Evolutionary conservation across 2,113 vertebrate genomes (phyloP).

Genomic region (Psammodynastes pulverulentus): DNA sequence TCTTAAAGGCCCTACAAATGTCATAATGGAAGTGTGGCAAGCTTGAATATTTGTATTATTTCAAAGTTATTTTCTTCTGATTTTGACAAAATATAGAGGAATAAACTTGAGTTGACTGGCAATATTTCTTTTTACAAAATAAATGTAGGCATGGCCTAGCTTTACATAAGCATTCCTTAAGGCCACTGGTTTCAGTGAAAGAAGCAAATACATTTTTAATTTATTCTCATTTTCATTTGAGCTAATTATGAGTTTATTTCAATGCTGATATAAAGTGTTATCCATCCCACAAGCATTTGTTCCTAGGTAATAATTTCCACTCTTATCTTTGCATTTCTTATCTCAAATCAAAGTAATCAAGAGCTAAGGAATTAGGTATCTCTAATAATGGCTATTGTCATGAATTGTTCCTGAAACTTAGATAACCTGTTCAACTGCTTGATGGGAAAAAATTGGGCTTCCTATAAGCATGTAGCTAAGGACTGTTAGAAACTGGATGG

Average conservation of each 20-base stretch:
- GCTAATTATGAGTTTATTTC: not conserved
- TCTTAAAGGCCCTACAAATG: not conserved
- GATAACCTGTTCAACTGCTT: not conserved
- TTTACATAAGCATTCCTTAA: not conserved
- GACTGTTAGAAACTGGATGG: not conserved
- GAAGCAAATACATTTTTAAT: not conserved
- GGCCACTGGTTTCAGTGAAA: not conserved
- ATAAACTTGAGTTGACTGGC: not conserved
- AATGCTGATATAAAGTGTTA: not conserved
- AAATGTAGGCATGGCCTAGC: not conserved
- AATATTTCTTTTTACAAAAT: not conserved
- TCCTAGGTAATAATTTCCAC: not conserved
- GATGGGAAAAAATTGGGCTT: not conserved
- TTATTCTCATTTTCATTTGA: not conserved
- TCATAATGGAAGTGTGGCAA: not conserved
- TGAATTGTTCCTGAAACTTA: not conserved
- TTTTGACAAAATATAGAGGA: not conserved
- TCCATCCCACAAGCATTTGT: not conserved
- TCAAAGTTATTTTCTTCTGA: not conserved
- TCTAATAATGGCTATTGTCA: not conserved
- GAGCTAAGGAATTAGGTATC: not conserved
- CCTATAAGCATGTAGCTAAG: not conserved
- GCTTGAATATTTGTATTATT: not conserved
- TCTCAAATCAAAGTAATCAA: not conserved
- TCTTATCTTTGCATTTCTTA: not conserved